Conservation (phyloP, 1,140 invertebrate species). For the Drosophila sproati region DNA sequence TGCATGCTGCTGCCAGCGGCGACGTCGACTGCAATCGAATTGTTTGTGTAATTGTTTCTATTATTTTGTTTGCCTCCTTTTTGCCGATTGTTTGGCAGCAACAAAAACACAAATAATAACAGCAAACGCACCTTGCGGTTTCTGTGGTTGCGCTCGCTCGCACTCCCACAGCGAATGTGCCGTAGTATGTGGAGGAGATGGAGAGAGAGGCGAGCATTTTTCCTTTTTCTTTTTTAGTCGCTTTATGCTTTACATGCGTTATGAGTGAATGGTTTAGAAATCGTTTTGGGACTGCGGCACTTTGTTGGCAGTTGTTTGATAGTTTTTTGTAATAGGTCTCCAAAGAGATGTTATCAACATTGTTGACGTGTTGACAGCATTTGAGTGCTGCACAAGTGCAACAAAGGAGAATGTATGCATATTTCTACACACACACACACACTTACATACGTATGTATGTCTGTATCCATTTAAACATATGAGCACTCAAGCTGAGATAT, state of each 20-base stretch:
- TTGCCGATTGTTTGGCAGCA: constrained; percentile 59
- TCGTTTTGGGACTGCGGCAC: constrained; percentile 52
- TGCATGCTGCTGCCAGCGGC: constrained; percentile 35
- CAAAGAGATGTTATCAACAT: constrained; percentile 45
- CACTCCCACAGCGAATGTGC: not conserved
- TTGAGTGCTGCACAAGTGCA: constrained; percentile 24
- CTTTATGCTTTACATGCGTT: constrained; percentile 43
- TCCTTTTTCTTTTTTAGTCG: constrained; percentile 14
- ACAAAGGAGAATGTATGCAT: constrained; percentile 32
- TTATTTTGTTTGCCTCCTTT: constrained; percentile 23
- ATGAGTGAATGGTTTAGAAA: constrained; percentile 53
- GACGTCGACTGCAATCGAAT: constrained; percentile 50
- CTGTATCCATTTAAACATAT: not conserved
- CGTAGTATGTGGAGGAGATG: constrained; percentile 29
- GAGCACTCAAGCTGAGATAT: too few relatives aligned
- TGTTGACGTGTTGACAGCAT: constrained; percentile 45
- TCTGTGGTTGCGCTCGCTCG: constrained; percentile 56
- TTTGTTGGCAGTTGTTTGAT: constrained; percentile 49
- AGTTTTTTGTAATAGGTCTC: constrained; percentile 49
- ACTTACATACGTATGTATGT: not conserved
- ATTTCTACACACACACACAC: too few relatives aligned
- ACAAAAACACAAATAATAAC: constrained; percentile 53
- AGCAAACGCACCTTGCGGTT: constrained; percentile 78
- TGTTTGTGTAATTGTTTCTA: constrained; percentile 57
- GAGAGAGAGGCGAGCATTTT: constrained; percentile 3